Percentiles rank a stretch among this genome's conserved stretches.
Conservation (phyloP, 2,113 vertebrate species). For the Entelurus aequoreus region DNA sequence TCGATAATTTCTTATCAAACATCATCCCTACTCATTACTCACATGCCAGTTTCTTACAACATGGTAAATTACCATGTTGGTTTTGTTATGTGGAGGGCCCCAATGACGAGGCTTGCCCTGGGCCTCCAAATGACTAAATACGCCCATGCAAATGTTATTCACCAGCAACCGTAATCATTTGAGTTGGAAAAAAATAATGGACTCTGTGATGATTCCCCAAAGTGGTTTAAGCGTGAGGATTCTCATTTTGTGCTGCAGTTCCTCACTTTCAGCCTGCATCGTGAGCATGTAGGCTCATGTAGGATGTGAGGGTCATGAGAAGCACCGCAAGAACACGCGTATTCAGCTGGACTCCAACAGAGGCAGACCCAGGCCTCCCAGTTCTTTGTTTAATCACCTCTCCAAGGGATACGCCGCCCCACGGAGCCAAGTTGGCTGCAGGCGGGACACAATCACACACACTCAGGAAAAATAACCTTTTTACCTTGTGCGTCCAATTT, state of each 20-base stretch:
- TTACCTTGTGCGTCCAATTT: conserved; percentile 1
- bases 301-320: conserved; percentile 24
- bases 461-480: conserved; percentile 1
- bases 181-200: conserved; percentile 12
- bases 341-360: conserved; percentile 35
- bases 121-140: too few species aligned
- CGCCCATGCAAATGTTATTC: background rate
- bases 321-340: conserved; percentile 16
- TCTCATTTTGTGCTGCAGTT: background rate
- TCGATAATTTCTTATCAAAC: too few species aligned
- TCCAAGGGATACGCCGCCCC: conserved; percentile 34
- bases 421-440: conserved; percentile 35
- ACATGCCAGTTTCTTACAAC: too few species aligned
- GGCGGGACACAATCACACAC: conserved; percentile 16
- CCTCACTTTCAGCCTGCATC: conserved; percentile 16
- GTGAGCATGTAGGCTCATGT: conserved; percentile 4
- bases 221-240: background rate
- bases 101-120: too few species aligned
- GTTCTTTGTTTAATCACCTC: conserved; percentile 49
- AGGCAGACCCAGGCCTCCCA: conserved; percentile 29
- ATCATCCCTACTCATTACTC: too few species aligned
- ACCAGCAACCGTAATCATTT: conserved; percentile 4
- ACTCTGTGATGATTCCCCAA: background rate
- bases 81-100: too few species aligned
- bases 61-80: too few species aligned